Evolutionary conservation across 2,888 invertebrate genomes (phyloP).

Genomic region (Cheilosia pagana): DNA sequence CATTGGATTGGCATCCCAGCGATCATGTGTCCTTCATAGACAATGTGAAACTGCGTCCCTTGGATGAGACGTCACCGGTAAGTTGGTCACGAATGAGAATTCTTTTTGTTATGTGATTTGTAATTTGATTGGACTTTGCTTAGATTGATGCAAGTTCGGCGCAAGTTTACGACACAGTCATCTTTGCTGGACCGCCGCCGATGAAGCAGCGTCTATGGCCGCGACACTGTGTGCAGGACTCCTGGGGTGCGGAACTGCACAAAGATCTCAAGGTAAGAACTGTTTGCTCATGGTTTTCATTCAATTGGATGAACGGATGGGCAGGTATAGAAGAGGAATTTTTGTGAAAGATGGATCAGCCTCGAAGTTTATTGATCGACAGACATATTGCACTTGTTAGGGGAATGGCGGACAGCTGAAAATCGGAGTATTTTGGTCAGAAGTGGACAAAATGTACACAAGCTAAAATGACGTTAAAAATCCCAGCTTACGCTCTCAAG

Average conservation of each 20-base stretch:
- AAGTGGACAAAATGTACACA: too few relatives aligned
- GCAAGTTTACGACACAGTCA: constrained; percentile 94
- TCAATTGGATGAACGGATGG: too few relatives aligned
- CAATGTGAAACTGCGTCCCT: constrained; percentile 90
- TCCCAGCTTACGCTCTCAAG: too few relatives aligned
- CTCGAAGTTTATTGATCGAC: too few relatives aligned
- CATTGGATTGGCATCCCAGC: constrained; percentile 98
- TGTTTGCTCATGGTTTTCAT: background rate
- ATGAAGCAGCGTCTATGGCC: constrained; percentile 97
- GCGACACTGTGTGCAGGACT: constrained; percentile 96
- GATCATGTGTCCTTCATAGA: constrained; percentile 97
- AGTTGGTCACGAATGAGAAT: constrained; percentile 77
- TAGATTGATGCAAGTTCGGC: constrained; percentile 90
- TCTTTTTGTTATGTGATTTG: too few relatives aligned
- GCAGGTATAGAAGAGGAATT: too few relatives aligned
- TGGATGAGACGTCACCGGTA: constrained; percentile 90
- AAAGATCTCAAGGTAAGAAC: constrained; percentile 90
- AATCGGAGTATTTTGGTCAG: too few relatives aligned
- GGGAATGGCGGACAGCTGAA: too few relatives aligned
- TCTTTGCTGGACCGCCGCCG: constrained; percentile 93
- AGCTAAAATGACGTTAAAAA: too few relatives aligned
- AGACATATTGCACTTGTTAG: too few relatives aligned
- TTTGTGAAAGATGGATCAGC: too few relatives aligned
- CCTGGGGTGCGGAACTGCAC: constrained; percentile 97
- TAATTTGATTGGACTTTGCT: constrained; percentile 35